phyloP scores from a whole-genome alignment of 2,797 vertebrate genomes.

The Molossus molossus region DNA sequence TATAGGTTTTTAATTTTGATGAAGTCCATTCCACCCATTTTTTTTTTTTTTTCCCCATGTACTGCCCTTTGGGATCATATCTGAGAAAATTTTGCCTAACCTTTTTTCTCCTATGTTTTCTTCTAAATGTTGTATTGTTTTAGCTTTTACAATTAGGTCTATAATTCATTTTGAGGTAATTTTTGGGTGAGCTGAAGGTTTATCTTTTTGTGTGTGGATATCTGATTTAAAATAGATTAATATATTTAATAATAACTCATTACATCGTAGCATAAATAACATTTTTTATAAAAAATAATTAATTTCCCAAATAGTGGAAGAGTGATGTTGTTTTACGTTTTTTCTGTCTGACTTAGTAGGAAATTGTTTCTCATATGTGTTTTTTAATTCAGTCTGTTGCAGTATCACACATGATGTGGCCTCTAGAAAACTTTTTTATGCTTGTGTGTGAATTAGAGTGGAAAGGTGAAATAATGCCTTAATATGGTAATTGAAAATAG shows the following conservation, averaged over 20 bases:
- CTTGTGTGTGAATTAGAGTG: conserved; percentile 9
- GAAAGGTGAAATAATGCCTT: conserved; percentile 6
- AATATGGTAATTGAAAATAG: not conserved
- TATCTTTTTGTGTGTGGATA: conserved; percentile 9
- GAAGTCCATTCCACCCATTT: not conserved
- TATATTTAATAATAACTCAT: not conserved
- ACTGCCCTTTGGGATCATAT: not conserved
- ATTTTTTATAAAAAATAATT: not conserved
- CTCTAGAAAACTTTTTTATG: not conserved
- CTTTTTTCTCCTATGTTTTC: not conserved
- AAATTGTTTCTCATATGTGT: not conserved
- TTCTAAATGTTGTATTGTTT: not conserved
- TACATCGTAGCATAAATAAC: not conserved
- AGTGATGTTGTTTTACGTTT: not conserved
- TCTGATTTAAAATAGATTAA: not conserved
- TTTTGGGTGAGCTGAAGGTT: not conserved
- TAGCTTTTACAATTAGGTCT: not conserved
- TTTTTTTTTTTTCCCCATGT: not conserved
- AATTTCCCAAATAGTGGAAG: conserved; percentile 42
- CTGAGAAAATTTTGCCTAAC: not conserved
- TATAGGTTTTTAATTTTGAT: not conserved
- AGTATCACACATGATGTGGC: not conserved
- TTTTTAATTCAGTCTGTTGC: conserved; percentile 9
- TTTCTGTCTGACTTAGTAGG: not conserved
- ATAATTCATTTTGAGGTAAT: not conserved